Conservation (phyloP, 1,140 invertebrate genomes). For the Tetramorium parvispinum region DNA sequence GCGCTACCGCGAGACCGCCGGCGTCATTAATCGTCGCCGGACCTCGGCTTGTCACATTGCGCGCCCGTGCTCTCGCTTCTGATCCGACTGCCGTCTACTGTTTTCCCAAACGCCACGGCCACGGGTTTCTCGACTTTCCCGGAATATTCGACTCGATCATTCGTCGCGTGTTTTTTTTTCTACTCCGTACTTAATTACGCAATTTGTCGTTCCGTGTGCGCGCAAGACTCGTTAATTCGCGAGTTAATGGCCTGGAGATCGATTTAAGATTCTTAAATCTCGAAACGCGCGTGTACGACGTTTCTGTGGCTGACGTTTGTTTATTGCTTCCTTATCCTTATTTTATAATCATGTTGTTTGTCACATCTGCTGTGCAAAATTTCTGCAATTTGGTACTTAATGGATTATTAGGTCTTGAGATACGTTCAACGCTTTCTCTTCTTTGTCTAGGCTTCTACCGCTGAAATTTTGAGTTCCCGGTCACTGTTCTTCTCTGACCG, state of each 20-base stretch:
- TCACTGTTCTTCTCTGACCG: not conserved
- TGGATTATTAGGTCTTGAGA: not conserved
- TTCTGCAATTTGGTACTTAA: slow-evolving; percentile 15
- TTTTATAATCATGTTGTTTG: not conserved
- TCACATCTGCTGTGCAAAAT: not conserved
- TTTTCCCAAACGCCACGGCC: not conserved
- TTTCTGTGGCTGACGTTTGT: not conserved
- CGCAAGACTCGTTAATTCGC: not conserved
- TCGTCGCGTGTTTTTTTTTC: not conserved
- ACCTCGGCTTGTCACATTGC: slow-evolving; percentile 25
- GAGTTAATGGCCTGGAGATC: not conserved
- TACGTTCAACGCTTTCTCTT: slow-evolving; percentile 9
- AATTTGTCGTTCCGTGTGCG: not conserved
- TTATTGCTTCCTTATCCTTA: not conserved
- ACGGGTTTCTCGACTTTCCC: too few relatives aligned
- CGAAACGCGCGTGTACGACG: not conserved
- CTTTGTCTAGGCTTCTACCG: not conserved
- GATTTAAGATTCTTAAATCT: not conserved
- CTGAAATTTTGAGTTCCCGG: not conserved
- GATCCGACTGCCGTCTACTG: not conserved
- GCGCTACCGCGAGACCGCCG: slow-evolving; percentile 26
- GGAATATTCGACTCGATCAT: not conserved
- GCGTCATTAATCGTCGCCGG: slow-evolving; percentile 37
- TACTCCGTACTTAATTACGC: not conserved
- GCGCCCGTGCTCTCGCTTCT: not conserved